Conservation (phyloP, 2,888 invertebrate genomes). For the Ormia ochracea region DNA sequence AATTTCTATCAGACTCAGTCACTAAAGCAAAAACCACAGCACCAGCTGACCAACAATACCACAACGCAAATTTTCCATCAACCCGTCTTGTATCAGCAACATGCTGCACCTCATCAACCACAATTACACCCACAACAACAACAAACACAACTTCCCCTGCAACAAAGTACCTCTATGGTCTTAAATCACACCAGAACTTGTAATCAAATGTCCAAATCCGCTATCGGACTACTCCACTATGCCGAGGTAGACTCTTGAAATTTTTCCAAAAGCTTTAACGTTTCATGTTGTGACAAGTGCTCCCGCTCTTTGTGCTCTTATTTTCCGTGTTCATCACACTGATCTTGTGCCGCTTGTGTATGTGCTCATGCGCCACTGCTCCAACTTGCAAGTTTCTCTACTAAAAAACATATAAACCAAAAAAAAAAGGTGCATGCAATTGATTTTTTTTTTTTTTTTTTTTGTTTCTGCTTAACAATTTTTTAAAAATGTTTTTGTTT, state of each 20-base stretch:
- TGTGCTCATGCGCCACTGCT: slow-evolving; percentile 1
- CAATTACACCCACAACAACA: slow-evolving; percentile 33
- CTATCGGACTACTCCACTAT: slow-evolving; percentile 73
- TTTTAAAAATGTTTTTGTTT: too few relatives aligned
- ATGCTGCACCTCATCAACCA: slow-evolving; percentile 15
- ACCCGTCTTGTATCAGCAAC: slow-evolving; percentile 44
- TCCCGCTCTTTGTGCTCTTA: slow-evolving; percentile 8
- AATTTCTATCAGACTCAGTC: slow-evolving; percentile 61
- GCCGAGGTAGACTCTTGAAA: slow-evolving; percentile 74
- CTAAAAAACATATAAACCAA: too few relatives aligned
- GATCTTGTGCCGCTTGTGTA: slow-evolving; percentile 35
- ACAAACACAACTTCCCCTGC: slow-evolving; percentile 62
- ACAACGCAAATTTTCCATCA: slow-evolving; percentile 63
- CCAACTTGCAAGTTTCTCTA: slow-evolving; percentile 28
- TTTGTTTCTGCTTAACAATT: slow-evolving; percentile 20
- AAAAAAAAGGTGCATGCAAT: slow-evolving; percentile 29
- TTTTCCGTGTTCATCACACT: slow-evolving; percentile 29
- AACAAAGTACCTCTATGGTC: slow-evolving; percentile 73
- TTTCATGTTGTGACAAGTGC: slow-evolving; percentile 9
- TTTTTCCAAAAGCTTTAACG: slow-evolving; percentile 20
- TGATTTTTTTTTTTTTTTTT: too few relatives aligned
- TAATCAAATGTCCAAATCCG: slow-evolving; percentile 75
- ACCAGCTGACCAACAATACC: slow-evolving; percentile 41
- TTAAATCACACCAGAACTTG: slow-evolving; percentile 71
- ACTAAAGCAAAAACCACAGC: slow-evolving; percentile 62